These are phyloP conservation scores for Anaspis maculata DNA, from an alignment of 2,888 invertebrate genomes.

Conservation along the genomic window DNA sequence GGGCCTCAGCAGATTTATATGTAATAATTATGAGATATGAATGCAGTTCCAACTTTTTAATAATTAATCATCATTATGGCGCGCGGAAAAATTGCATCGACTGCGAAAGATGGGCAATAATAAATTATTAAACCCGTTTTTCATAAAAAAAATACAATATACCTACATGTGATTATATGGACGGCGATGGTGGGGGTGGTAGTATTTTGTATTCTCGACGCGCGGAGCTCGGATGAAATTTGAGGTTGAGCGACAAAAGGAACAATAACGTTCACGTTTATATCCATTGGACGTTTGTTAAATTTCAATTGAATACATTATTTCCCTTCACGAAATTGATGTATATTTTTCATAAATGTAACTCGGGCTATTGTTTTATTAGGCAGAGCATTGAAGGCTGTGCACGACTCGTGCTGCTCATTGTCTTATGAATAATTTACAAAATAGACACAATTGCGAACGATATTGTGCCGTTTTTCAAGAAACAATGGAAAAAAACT, in stretches of 20 bases:
- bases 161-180: too few species aligned
- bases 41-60: conserved; percentile 29
- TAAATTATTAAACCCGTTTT: too few species aligned
- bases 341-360: conserved; percentile 27
- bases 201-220: too few species aligned
- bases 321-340: conserved; percentile 28
- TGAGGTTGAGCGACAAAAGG: conserved; percentile 6
- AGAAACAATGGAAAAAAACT: too few species aligned
- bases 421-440: conserved; percentile 25
- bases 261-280: conserved; percentile 19
- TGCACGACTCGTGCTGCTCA: conserved; percentile 21
- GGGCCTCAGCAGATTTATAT: conserved; percentile 34
- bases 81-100: too few species aligned
- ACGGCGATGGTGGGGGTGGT: too few species aligned
- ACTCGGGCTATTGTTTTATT: conserved; percentile 27
- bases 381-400: conserved; percentile 20
- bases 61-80: conserved; percentile 35
- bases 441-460: conserved; percentile 18
- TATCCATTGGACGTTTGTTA: conserved; percentile 18
- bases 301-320: conserved; percentile 25
- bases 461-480: conserved; percentile 12
- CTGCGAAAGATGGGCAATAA: too few species aligned
- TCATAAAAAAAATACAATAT: too few species aligned
- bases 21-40: conserved; percentile 36
- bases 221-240: too few species aligned